These are phyloP conservation scores for Pogonus chalceus DNA, from an alignment of 1,140 invertebrate genomes.

Conservation along the genomic window DNA sequence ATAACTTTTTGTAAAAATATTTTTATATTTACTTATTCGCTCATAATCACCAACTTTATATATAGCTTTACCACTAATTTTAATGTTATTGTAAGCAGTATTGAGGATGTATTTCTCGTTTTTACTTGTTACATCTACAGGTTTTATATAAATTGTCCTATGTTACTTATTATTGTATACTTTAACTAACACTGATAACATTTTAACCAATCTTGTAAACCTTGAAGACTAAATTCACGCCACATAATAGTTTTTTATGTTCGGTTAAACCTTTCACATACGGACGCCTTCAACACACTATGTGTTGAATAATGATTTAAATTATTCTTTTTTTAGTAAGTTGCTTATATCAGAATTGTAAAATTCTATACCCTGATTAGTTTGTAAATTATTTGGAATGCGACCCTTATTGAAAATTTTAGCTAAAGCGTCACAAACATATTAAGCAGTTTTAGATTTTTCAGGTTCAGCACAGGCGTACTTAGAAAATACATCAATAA, in stretches of 20 bases:
- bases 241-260: slow-evolving; percentile 36
- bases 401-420: slow-evolving; percentile 24
- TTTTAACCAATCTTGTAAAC: too few relatives aligned
- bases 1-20: too few relatives aligned
- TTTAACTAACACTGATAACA: too few relatives aligned
- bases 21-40: too few relatives aligned
- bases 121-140: too few relatives aligned
- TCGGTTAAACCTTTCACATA: slow-evolving; percentile 36
- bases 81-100: too few relatives aligned
- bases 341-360: slow-evolving; percentile 25
- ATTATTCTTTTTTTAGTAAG: slow-evolving; percentile 26
- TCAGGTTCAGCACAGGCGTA: slow-evolving; percentile 34
- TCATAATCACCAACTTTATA: too few relatives aligned
- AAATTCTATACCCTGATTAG: slow-evolving; percentile 35
- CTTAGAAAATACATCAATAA: slow-evolving; percentile 39
- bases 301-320: slow-evolving; percentile 36
- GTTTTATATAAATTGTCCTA: too few relatives aligned
- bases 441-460: slow-evolving; percentile 34
- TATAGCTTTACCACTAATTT: too few relatives aligned
- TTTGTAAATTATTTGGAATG: slow-evolving; percentile 33
- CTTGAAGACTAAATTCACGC: slow-evolving; percentile 32
- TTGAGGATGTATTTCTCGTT: too few relatives aligned
- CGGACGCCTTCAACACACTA: slow-evolving; percentile 33
- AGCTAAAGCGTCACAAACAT: slow-evolving; percentile 25
- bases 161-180: too few relatives aligned